Evolutionary conservation across 1,140 invertebrate species (phyloP).

Genomic region (Ceratina australensis): DNA sequence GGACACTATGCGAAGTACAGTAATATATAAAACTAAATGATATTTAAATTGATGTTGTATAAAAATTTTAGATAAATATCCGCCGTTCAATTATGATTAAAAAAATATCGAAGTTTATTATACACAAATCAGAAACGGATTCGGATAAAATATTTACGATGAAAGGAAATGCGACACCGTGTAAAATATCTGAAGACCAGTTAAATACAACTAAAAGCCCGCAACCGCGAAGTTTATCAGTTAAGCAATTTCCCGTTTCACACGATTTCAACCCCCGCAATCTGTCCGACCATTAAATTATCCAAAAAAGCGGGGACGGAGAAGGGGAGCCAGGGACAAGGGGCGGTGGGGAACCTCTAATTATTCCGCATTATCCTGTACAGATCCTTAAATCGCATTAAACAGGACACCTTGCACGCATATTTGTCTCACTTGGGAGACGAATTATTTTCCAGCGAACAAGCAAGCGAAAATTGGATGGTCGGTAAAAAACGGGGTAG

Average conservation of each 20-base stretch:
- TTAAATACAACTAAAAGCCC: not conserved
- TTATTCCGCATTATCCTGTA: not conserved
- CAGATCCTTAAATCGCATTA: slow-evolving; percentile 3
- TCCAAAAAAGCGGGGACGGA: not conserved
- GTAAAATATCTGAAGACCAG: not conserved
- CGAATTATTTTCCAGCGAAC: slow-evolving; percentile 28
- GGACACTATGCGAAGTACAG: too few species aligned
- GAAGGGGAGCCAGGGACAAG: too few species aligned
- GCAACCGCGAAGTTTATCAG: not conserved
- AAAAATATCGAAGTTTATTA: too few species aligned
- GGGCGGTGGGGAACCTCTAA: not conserved
- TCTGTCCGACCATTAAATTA: not conserved
- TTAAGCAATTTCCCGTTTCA: not conserved
- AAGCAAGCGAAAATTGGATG: slow-evolving; percentile 26
- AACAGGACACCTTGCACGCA: too few species aligned
- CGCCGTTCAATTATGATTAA: too few species aligned
- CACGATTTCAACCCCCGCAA: not conserved
- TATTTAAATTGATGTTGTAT: too few species aligned
- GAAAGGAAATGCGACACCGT: not conserved
- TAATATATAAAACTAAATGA: too few species aligned
- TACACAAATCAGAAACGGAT: too few species aligned
- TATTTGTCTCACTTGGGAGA: not conserved
- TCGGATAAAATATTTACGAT: too few species aligned
- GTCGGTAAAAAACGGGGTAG: slow-evolving; percentile 5
- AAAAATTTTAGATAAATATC: too few species aligned